A percentile compares a stretch with the other conserved stretches of the same genome.
phyloP scores from a whole-genome alignment of 2,113 vertebrate genomes.

The Psettodes erumei region DNA sequence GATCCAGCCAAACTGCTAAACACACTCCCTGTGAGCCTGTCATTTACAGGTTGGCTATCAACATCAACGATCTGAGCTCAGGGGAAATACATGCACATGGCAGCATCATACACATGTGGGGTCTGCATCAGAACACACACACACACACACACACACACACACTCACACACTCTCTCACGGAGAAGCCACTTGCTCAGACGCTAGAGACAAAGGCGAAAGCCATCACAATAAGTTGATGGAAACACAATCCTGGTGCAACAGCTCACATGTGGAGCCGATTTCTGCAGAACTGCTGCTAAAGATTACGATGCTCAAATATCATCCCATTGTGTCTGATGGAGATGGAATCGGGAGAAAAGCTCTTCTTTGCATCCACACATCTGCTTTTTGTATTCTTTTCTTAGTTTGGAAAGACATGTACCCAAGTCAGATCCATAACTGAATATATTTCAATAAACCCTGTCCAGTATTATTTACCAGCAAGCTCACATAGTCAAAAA shows the following conservation, averaged over 20 bases:
- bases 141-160: conserved; percentile 26
- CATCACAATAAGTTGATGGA: conserved; percentile 42
- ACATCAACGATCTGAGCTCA: conserved; percentile 73
- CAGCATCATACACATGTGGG: conserved; percentile 34
- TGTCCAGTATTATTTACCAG: conserved; percentile 24
- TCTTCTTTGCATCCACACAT: conserved; percentile 30
- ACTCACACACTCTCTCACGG: neutral
- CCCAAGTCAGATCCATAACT: conserved; percentile 49
- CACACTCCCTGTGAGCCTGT: conserved; percentile 84
- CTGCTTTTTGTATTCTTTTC: conserved; percentile 44
- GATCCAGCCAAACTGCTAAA: conserved; percentile 83
- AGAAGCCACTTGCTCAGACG: conserved; percentile 11
- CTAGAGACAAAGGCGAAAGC: conserved; percentile 25
- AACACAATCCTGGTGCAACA: conserved; percentile 20
- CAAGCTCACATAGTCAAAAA: conserved; percentile 38
- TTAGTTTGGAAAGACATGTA: conserved; percentile 24
- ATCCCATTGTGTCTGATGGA: conserved; percentile 41
- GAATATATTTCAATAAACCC: conserved; percentile 39
- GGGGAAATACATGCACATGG: conserved; percentile 56
- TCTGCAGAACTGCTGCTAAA: conserved; percentile 38
- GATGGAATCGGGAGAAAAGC: conserved; percentile 18
- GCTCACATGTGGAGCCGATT: conserved; percentile 57
- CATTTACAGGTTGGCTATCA: conserved; percentile 85
- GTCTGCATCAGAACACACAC: conserved; percentile 19
- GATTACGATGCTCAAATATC: conserved; percentile 22